Evolutionary conservation across 2,113 vertebrate species (phyloP).

Genomic region (Elaphurus davidianus): DNA sequence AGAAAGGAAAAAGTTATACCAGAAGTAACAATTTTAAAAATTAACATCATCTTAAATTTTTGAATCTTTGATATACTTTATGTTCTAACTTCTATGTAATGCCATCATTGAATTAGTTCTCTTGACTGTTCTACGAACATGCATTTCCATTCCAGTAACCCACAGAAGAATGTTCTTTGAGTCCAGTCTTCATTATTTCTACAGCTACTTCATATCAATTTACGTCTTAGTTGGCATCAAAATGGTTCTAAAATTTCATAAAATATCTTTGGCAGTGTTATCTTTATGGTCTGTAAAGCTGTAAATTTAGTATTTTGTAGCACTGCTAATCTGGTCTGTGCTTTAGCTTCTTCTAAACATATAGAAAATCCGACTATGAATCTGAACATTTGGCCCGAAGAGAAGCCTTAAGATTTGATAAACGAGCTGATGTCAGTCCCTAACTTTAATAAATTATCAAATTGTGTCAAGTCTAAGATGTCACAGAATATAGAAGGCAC

Average conservation of each 20-base stretch:
- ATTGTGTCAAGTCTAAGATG: background rate
- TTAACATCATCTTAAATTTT: background rate
- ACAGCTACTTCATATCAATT: background rate
- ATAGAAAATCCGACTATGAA: background rate
- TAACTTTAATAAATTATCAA: constrained; percentile 21
- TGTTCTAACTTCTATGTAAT: background rate
- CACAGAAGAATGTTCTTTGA: background rate
- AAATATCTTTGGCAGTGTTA: background rate
- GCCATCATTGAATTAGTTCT: background rate
- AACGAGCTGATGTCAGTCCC: background rate
- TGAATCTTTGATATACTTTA: constrained; percentile 15
- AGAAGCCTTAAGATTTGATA: background rate
- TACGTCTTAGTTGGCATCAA: constrained; percentile 20
- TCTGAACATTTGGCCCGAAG: background rate
- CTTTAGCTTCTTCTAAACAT: background rate
- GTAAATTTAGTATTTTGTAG: background rate
- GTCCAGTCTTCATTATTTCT: constrained; percentile 12
- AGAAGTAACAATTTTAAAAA: background rate
- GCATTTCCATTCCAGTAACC: background rate
- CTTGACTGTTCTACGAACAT: background rate
- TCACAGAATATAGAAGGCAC: background rate
- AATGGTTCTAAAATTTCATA: constrained; percentile 22
- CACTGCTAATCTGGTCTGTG: background rate
- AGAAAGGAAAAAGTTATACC: background rate
- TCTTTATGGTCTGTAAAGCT: background rate